Evolutionary conservation across 2,113 vertebrate species (phyloP).

Genomic region (Chionis minor): DNA sequence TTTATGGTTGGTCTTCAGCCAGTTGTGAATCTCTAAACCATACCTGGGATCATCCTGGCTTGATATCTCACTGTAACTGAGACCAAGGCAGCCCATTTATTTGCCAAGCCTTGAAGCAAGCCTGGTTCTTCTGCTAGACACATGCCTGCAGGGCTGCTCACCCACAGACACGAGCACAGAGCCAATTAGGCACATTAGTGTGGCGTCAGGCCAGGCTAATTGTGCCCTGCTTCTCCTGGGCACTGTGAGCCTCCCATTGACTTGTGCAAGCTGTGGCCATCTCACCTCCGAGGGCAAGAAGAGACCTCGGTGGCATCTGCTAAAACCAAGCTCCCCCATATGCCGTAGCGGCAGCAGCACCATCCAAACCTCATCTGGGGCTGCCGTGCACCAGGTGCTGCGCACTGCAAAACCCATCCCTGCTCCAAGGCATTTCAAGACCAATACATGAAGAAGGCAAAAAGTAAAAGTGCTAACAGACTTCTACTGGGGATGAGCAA

Average conservation of each 20-base stretch:
- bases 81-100: neutral
- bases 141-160: neutral
- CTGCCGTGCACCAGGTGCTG: neutral
- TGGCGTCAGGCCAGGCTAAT: neutral
- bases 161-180: rapidly evolving
- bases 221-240: neutral
- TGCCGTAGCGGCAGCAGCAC: neutral
- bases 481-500: neutral
- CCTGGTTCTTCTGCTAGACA: neutral
- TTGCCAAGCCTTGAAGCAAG: neutral
- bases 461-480: neutral
- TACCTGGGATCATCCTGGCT: neutral
- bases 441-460: neutral
- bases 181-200: neutral
- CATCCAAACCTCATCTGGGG: rapidly evolving
- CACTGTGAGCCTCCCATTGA: neutral
- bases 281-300: neutral
- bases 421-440: neutral
- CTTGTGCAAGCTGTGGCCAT: neutral
- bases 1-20: neutral
- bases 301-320: neutral
- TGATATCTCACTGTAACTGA: neutral
- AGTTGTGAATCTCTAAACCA: neutral
- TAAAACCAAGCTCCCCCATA: neutral
- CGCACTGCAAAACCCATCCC: neutral